A percentile compares a stretch with the other conserved stretches of the same genome.
Conservation (phyloP, 2,797 vertebrate species). For the Acestrorhynchus altus region DNA sequence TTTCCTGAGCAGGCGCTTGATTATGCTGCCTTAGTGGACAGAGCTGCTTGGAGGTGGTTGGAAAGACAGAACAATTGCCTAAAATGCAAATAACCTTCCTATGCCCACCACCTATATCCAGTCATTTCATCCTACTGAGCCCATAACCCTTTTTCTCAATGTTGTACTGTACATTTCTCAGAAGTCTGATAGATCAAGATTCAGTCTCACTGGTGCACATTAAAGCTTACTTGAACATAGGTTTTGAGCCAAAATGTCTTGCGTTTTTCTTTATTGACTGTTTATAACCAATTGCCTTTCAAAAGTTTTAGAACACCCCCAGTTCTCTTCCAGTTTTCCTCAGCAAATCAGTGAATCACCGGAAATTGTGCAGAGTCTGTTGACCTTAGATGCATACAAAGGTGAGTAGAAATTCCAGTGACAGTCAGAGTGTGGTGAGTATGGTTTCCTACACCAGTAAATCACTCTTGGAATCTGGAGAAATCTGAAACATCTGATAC, state of each 20-base stretch:
- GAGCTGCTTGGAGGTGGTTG: slow-evolving; percentile 74
- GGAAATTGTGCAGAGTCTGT: no score
- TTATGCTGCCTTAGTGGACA: slow-evolving; percentile 81
- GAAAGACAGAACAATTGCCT: slow-evolving; percentile 60
- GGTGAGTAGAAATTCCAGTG: no score
- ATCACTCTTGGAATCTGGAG: no score
- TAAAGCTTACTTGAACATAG: slow-evolving; percentile 86
- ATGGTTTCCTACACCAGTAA: no score
- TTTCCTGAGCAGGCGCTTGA: slow-evolving; percentile 76
- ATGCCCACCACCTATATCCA: not conserved
- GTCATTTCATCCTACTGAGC: slow-evolving; percentile 19
- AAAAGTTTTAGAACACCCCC: no score
- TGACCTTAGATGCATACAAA: no score
- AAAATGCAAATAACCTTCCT: slow-evolving; percentile 42
- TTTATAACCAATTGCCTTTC: not conserved
- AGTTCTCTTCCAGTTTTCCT: no score
- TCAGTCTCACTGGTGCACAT: slow-evolving; percentile 85
- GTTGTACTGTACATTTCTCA: slow-evolving; percentile 55
- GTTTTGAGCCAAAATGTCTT: slow-evolving; percentile 38
- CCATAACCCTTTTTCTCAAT: slow-evolving; percentile 29
- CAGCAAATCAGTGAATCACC: no score
- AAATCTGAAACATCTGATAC: no score
- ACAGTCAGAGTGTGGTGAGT: no score
- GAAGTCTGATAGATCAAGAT: slow-evolving; percentile 75
- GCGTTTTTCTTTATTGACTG: slow-evolving; percentile 29